phyloP scores from a whole-genome alignment of 2,113 vertebrate genomes.

The Proterorhinus semilunaris region DNA sequence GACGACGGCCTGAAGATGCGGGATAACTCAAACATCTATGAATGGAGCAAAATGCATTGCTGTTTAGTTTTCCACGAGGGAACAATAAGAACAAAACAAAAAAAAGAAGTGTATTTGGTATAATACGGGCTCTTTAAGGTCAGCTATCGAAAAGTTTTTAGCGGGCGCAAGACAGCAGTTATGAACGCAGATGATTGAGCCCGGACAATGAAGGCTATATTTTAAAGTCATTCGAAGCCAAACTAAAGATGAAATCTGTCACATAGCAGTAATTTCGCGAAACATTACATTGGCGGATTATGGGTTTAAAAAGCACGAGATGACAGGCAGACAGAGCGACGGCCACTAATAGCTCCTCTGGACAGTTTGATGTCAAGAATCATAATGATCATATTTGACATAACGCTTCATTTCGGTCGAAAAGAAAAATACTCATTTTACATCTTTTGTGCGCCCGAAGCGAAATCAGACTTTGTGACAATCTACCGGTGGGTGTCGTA shows the following conservation, averaged over 20 bases:
- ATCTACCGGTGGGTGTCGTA: no score
- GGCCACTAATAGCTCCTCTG: background rate
- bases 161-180: background rate
- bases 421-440: background rate
- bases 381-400: background rate
- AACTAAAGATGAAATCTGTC: background rate
- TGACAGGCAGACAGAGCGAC: conserved; percentile 1
- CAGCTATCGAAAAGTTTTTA: background rate
- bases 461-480: no score
- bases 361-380: background rate
- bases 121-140: background rate
- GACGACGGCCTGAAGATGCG: no score
- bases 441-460: no score
- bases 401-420: background rate
- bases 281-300: conserved; percentile 7
- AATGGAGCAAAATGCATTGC: no score
- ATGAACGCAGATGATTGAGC: background rate
- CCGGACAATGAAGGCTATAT: background rate
- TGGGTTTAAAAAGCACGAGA: conserved; percentile 1
- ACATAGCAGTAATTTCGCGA: conserved; percentile 4
- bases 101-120: no score
- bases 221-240: conserved; percentile 15
- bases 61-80: no score
- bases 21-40: no score
- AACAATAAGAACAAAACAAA: no score